Percentiles rank a stretch among this genome's conserved stretches.
Evolutionary conservation across 2,888 invertebrate species (phyloP).

Genomic region (Melinaea menophilus): DNA sequence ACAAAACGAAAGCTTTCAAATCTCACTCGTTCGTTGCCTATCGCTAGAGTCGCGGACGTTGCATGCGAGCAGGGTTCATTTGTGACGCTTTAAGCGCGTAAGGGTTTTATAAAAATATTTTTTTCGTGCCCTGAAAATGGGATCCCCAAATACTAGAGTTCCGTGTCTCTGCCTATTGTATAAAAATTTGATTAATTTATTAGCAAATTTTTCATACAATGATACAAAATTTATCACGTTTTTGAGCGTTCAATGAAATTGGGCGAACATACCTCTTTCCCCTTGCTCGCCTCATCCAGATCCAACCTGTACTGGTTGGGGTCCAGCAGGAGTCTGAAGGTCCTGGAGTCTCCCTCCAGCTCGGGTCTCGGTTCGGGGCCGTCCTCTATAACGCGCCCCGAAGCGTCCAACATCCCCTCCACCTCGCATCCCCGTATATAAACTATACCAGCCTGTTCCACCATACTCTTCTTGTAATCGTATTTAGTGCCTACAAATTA

Average conservation of each 20-base stretch:
- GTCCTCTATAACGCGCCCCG: conserved; percentile 97
- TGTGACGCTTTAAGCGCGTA: no score
- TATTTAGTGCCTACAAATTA: conserved; percentile 82
- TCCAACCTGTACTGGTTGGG: conserved; percentile 97
- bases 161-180: no score
- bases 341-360: conserved; percentile 91
- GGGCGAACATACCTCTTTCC: conserved; percentile 80
- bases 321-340: conserved; percentile 96
- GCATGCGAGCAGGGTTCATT: no score
- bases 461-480: conserved; percentile 89
- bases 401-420: conserved; percentile 97
- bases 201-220: no score
- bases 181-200: no score
- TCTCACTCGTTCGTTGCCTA: no score
- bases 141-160: no score
- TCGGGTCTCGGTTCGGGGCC: conserved; percentile 93
- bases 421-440: conserved; percentile 98
- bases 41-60: no score
- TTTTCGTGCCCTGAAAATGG: no score
- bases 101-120: no score
- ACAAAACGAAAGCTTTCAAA: no score
- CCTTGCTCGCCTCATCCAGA: conserved; percentile 89
- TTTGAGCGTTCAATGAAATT: not conserved
- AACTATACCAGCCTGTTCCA: conserved; percentile 93
- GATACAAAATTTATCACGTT: no score